phyloP scores from a whole-genome alignment of 2,797 vertebrate genomes.

The Oreonectes daqikongensis region DNA sequence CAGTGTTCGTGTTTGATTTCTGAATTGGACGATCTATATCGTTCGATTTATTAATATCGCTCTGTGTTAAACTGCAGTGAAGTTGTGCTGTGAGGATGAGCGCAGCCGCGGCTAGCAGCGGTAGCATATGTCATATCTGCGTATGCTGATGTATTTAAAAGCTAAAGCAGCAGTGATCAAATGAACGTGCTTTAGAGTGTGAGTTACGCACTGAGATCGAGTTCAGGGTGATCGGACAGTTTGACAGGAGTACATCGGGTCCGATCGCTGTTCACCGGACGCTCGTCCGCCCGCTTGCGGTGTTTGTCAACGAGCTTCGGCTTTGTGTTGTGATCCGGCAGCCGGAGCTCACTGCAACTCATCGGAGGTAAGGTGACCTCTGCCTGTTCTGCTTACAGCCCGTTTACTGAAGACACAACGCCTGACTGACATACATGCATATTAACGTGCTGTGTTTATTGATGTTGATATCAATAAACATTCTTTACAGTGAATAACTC shows the following conservation, averaged over 20 bases:
- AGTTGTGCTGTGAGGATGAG: not conserved
- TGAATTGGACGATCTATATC: not conserved
- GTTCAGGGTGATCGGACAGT: not conserved
- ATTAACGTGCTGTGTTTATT: not conserved
- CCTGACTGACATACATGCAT: not conserved
- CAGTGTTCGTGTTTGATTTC: not conserved
- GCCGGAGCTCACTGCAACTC: not conserved
- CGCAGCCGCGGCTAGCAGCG: not conserved
- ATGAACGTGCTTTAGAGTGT: not conserved
- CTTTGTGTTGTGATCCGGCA: not conserved
- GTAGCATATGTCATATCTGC: not conserved
- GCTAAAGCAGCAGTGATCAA: not conserved
- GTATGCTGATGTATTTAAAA: not conserved
- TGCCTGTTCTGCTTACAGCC: not conserved
- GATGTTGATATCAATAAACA: not conserved
- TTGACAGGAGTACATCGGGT: not conserved
- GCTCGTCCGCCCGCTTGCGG: not conserved
- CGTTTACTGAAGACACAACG: too few relatives aligned
- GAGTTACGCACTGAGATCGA: not conserved
- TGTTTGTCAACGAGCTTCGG: not conserved
- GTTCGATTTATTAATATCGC: not conserved
- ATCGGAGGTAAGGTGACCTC: conserved; percentile 1
- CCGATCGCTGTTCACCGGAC: not conserved
- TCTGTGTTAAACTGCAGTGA: not conserved
- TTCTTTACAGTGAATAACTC: too few relatives aligned